These are phyloP conservation scores for Pogonomyrmex barbatus DNA, from an alignment of 1,140 invertebrate species.

Conservation along the genomic window DNA sequence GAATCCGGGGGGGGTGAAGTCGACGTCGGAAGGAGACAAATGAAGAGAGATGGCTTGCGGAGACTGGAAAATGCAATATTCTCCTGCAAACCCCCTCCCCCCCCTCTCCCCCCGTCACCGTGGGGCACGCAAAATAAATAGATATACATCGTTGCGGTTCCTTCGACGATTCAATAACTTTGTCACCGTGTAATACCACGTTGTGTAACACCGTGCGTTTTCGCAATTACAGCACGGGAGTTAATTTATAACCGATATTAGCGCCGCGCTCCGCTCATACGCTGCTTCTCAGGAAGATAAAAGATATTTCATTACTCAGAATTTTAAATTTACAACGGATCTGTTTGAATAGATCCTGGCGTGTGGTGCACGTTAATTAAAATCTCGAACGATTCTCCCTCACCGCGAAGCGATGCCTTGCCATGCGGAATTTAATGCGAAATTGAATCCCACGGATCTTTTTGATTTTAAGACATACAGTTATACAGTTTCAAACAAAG, in stretches of 20 bases:
- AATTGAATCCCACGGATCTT: constrained; percentile 1
- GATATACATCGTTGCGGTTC: constrained; percentile 72
- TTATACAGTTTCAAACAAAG: constrained; percentile 21
- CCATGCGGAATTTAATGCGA: background rate
- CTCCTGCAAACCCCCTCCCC: constrained; percentile 56
- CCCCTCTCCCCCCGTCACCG: constrained; percentile 48
- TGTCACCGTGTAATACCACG: constrained; percentile 51
- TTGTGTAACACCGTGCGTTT: constrained; percentile 11
- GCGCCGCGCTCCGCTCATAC: background rate
- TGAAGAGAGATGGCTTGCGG: constrained; percentile 78
- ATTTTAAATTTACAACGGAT: background rate
- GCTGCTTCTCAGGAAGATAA: background rate
- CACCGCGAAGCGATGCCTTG: background rate
- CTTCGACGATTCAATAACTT: constrained; percentile 63
- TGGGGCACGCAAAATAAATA: constrained; percentile 73
- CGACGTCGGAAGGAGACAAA: constrained; percentile 78
- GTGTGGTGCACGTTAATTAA: background rate
- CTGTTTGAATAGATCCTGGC: background rate
- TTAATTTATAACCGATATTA: constrained; percentile 48
- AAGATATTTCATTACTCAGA: background rate
- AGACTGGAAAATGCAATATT: constrained; percentile 79
- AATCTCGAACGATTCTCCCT: background rate
- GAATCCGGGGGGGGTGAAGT: constrained; percentile 67
- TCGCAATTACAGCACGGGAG: constrained; percentile 36
- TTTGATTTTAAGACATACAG: background rate